Base-by-base conservation (phyloP, 2,888 invertebrate genomes). In the Drosophila mimetica region DNA sequence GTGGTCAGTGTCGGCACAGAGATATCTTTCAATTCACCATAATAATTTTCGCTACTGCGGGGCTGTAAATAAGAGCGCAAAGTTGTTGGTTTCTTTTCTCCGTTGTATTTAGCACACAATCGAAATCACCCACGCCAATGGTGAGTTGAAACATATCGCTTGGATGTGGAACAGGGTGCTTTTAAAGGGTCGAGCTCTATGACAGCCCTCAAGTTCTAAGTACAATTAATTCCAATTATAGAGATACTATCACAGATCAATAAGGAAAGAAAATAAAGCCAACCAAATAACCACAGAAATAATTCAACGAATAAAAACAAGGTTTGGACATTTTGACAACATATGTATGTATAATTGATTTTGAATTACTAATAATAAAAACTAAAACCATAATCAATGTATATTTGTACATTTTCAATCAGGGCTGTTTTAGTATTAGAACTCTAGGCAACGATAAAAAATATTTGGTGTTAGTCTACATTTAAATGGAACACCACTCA, bases 1-100 rank as follows among this genome's bases (percentile, higher is more conserved):
- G 96, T 95, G 79, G 95, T 96, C 92, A 97, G 93, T 89, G 96
- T 96, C 82, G 96, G 94, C 92, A 97, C 96, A 94, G 96, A 96
- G 94, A 95, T 95, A 94, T 96, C 96, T 95, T 97, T 97, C 94
- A 96, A 94, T 93, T 96, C 96, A 92, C 95, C 94, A 93, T 96
- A 97, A 90, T 95, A 95, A 92, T 94, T 94, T 92, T 94, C 94
- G 89, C 95, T 93, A 93, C 94, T 94, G 93, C 93, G 93, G 88
- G 89, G 90, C 91, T 92, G 91, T 69, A 91, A 90, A 84, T 81
- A 86, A 83, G 63, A 86, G 78, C 66, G 75, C 76, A 80, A 74
- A 58, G 32, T 52, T 53, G 46, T 55, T 63, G 52, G 51, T 71
- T 39, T 58, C 14, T 30, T 39, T 44, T 46, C n/a, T 25, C 30